Evolutionary conservation across 2,888 invertebrate genomes (phyloP), one percentile per base, ranked within the genome.

Genomic region (Chirona hameri): DNA sequence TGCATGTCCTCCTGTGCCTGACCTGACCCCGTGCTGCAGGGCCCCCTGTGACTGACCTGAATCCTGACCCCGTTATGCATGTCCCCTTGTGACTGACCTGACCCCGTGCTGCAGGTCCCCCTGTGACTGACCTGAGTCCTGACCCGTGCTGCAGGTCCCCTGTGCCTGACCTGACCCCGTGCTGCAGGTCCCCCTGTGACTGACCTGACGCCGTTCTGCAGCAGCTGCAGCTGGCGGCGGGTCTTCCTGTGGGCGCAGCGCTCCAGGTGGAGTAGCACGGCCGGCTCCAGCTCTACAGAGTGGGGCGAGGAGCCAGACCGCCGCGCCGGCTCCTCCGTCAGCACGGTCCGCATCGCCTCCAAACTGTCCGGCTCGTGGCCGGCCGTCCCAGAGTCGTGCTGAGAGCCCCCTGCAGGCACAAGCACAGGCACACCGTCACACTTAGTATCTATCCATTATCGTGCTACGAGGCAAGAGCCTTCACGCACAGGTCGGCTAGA

Each of bases 251-350:
- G n/a, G 9, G 29, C 5, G n/a, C 69, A 14, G 29, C 0, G n/a
- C 83, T 87, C 87, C 83, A 87, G 83, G 65, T 86, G 86, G n/a
- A 87, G 83, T 83, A 87, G 85, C 39, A 86, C 86, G 52, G 86
- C 84, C 14, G 87, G 86, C 83, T 87, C 87, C 39, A 86, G 85
- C 52, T 76, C 24, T 9, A 80, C 46, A 65, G 82, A 48, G 65
- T 46, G 52, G 12, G 81, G 60, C 18, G 72, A 31, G 31, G 15
- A 52, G 52, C 15, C 65, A 82, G 46, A 69, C 83, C 55, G 81
- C 83, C 52, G 79, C 83, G 15, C 81, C 83, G 31, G 82, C 55
- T 21, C 85, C 85, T 52, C 85, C 85, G 81, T 85, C 72, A 86
- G 85, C 84, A 86, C 86, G 46, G 86, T 86, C 82, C 86, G 86